Evolutionary conservation across 2,797 vertebrate genomes (phyloP).

Genomic region (Sandelia bainsii): DNA sequence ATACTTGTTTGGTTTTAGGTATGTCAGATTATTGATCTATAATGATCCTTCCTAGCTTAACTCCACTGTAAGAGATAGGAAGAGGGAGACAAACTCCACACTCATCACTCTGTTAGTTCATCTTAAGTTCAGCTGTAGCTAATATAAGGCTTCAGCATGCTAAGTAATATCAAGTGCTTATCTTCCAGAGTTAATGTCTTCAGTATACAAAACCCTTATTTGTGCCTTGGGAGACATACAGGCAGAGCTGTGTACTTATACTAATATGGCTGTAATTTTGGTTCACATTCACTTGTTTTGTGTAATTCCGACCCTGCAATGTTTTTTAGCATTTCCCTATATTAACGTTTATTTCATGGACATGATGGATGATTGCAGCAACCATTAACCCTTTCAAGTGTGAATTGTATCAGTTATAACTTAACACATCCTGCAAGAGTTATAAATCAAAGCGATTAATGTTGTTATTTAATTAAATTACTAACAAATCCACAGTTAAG

Average conservation of each 20-base stretch:
- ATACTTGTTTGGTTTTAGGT: not conserved
- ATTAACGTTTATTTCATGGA: not conserved
- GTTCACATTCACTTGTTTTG: not conserved
- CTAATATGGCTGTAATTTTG: not conserved
- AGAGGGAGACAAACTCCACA: not conserved
- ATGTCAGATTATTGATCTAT: not conserved
- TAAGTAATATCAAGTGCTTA: not conserved
- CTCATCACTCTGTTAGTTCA: not conserved
- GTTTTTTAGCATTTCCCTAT: not conserved
- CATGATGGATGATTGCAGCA: not conserved
- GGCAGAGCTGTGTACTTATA: not conserved
- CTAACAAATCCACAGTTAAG: not conserved
- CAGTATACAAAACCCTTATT: not conserved
- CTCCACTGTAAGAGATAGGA: not conserved
- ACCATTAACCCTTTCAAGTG: not conserved
- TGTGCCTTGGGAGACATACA: not conserved
- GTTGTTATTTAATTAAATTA: not conserved
- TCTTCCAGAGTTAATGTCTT: not conserved
- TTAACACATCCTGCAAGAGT: not conserved
- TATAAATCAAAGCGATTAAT: not conserved
- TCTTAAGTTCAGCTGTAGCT: not conserved
- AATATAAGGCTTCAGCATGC: not conserved
- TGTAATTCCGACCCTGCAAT: not conserved
- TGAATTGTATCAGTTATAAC: not conserved
- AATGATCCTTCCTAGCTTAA: not conserved